These are phyloP conservation scores for Carpatolechia fugitivella DNA, from an alignment of 2,888 invertebrate genomes.

Conservation along the genomic window DNA sequence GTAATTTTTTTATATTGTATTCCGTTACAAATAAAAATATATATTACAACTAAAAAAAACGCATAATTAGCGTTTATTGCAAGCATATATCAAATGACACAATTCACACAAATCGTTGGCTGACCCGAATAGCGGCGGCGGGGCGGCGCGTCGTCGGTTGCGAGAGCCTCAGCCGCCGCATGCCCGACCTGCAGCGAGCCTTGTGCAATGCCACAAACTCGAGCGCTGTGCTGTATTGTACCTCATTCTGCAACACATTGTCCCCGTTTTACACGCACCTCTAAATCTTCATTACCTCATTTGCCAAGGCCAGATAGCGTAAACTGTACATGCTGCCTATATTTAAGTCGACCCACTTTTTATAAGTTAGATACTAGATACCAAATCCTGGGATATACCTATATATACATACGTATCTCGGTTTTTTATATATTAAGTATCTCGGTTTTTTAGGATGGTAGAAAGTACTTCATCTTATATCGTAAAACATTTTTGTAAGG, in stretches of 20 bases:
- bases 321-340: not conserved
- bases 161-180: constrained; percentile 67
- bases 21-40: no score
- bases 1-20: no score
- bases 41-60: no score
- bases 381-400: no score
- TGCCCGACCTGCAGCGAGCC: constrained; percentile 64
- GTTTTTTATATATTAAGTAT: no score
- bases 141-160: constrained; percentile 50
- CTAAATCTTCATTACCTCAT: constrained; percentile 2
- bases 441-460: no score
- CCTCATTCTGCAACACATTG: constrained; percentile 13
- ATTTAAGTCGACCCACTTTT: no score
- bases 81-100: constrained; percentile 70
- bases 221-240: constrained; percentile 30
- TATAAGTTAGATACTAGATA: no score
- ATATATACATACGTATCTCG: no score
- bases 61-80: constrained; percentile 37
- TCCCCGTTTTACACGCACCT: constrained; percentile 2
- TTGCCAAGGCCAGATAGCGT: constrained; percentile 2
- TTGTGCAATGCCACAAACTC: constrained; percentile 67
- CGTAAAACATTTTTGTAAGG: no score
- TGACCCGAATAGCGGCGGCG: constrained; percentile 69
- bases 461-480: no score
- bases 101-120: constrained; percentile 75